phyloP scores from a whole-genome alignment of 2,888 invertebrate genomes.

The Cataglyphis rosenhaueri region DNA sequence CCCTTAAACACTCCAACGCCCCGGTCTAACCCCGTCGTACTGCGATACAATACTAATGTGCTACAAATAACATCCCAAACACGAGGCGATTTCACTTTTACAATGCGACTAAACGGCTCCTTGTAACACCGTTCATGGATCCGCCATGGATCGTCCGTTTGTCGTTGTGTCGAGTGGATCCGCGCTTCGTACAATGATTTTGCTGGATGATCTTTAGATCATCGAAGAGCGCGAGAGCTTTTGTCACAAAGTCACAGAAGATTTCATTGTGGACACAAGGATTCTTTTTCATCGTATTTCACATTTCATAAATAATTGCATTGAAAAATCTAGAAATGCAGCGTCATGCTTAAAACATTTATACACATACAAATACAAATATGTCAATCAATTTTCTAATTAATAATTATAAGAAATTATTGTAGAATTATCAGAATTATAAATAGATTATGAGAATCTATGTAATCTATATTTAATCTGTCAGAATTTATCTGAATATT shows the following conservation, averaged over 20 bases:
- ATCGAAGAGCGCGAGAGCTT: conserved; percentile 37
- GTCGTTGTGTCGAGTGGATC: conserved; percentile 65
- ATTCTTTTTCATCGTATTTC: background rate
- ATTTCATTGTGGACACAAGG: background rate
- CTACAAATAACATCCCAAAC: conserved; percentile 85
- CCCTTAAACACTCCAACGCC: conserved; percentile 85
- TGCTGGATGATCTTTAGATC: conserved; percentile 52
- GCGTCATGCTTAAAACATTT: background rate
- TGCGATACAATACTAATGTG: conserved; percentile 85
- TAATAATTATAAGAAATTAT: conserved; percentile 25
- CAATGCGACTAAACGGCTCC: conserved; percentile 77
- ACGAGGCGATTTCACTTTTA: conserved; percentile 84
- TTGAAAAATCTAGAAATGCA: background rate
- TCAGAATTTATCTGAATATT: background rate
- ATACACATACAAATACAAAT: background rate
- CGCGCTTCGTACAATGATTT: conserved; percentile 57
- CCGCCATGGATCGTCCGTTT: conserved; percentile 70
- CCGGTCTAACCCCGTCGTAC: conserved; percentile 77
- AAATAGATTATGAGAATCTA: background rate
- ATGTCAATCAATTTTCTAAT: background rate
- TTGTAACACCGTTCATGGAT: conserved; percentile 61
- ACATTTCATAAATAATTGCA: background rate
- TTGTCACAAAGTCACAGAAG: conserved; percentile 63
- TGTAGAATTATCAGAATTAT: background rate
- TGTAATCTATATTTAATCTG: background rate